Conservation (phyloP, 2,888 invertebrate species). For the Charanyca ferruginea region DNA sequence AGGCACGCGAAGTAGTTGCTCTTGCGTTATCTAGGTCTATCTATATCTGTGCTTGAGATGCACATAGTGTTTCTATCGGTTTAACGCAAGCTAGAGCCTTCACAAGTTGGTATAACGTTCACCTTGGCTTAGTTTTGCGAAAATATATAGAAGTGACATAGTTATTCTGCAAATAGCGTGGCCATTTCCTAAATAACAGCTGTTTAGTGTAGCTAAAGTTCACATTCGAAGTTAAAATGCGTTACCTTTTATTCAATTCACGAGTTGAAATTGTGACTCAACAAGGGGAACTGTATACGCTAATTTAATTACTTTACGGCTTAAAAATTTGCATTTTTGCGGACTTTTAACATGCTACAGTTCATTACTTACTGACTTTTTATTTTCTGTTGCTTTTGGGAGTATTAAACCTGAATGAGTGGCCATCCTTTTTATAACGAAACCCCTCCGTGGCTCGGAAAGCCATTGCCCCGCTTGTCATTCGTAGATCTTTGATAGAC, state of each 20-base stretch:
- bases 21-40: no score
- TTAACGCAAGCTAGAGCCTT: slow-evolving; percentile 32
- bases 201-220: slow-evolving; percentile 23
- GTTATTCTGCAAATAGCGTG: slow-evolving; percentile 42
- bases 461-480: no score
- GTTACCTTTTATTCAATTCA: slow-evolving; percentile 23
- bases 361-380: slow-evolving; percentile 13
- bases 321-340: slow-evolving; percentile 20
- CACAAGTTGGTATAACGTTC: slow-evolving; percentile 19
- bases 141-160: slow-evolving; percentile 53
- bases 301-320: slow-evolving; percentile 12
- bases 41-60: no score
- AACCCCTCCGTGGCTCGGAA: no score
- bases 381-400: neutral
- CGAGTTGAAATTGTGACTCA: slow-evolving; percentile 28
- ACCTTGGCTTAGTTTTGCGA: slow-evolving; percentile 56
- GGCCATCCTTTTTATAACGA: no score
- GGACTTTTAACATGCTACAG: slow-evolving; percentile 11
- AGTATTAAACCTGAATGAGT: neutral
- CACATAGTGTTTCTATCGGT: slow-evolving; percentile 19
- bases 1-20: no score
- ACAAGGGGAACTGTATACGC: slow-evolving; percentile 12
- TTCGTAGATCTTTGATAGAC: no score
- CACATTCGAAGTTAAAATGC: slow-evolving; percentile 11
- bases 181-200: slow-evolving; percentile 56